Conservation (phyloP, 2,113 vertebrate genomes). For the Lethenteron camtschaticum region DNA sequence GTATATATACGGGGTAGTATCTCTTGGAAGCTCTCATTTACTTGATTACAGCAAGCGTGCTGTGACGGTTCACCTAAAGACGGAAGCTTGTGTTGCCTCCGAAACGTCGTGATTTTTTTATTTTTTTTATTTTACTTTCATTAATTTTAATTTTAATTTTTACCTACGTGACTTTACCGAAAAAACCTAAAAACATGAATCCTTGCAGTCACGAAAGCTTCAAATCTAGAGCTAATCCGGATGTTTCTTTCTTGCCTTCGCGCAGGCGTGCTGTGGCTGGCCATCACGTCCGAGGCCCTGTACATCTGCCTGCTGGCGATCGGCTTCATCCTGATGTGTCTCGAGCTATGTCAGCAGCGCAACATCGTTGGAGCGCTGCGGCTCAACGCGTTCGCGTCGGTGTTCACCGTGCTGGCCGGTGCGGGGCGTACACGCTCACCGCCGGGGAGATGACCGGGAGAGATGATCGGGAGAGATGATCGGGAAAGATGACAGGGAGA, state of each 20-base stretch:
- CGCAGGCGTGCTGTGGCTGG: slow-evolving; percentile 44
- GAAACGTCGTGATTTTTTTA: no score
- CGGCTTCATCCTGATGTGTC: slow-evolving; percentile 39
- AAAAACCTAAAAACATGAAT: no score
- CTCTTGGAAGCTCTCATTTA: no score
- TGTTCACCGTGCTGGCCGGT: slow-evolving; percentile 37
- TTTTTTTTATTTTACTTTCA: no score
- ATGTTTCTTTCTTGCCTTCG: background rate
- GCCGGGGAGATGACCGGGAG: background rate
- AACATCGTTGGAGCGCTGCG: slow-evolving; percentile 37
- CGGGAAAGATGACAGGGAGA: no score
- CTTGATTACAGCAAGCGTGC: no score
- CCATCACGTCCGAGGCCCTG: slow-evolving; percentile 37
- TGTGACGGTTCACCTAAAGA: no score
- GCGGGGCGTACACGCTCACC: slow-evolving; percentile 2
- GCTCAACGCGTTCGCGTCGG: slow-evolving; percentile 39
- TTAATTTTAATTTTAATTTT: no score
- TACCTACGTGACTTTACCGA: no score
- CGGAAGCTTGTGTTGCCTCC: no score
- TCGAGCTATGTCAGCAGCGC: slow-evolving; percentile 30
- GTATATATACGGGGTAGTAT: no score
- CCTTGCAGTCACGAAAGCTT: background rate
- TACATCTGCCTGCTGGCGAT: slow-evolving; percentile 36
- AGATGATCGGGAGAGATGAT: no score
- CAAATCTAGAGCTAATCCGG: background rate